These are phyloP conservation scores for Circaetus cinerascens DNA, from an alignment of 2,113 vertebrate genomes.

Conservation along the genomic window DNA sequence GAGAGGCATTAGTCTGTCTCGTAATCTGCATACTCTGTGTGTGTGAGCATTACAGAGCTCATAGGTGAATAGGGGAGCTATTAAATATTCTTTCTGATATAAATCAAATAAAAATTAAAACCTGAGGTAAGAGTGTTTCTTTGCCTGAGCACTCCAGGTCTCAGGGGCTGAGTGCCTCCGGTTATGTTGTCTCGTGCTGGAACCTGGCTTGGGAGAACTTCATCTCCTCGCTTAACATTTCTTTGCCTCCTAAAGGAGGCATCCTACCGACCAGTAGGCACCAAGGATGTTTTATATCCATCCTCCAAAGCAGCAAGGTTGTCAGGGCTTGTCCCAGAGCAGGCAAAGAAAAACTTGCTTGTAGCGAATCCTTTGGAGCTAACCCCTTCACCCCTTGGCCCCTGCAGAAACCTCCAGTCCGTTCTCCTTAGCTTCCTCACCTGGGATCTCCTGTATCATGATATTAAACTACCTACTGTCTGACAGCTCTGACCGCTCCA, in stretches of 20 bases:
- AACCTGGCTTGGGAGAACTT: not conserved
- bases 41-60: not conserved
- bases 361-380: not conserved
- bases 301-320: not conserved
- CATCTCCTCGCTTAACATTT: not conserved
- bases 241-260: not conserved
- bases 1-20: constrained; percentile 57
- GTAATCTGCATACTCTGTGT: constrained; percentile 32
- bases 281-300: not conserved
- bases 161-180: not conserved
- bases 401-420: not conserved
- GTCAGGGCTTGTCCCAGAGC: not conserved
- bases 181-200: not conserved
- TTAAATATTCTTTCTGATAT: constrained; percentile 40
- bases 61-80: constrained; percentile 35
- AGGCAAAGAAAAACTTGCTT: not conserved
- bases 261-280: not conserved
- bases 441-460: not conserved
- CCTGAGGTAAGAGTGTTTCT: not conserved
- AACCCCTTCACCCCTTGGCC: accelerated
- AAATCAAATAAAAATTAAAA: constrained; percentile 61
- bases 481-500: not conserved
- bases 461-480: not conserved
- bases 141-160: not conserved
- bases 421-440: not conserved